Evolutionary conservation across 2,888 invertebrate species (phyloP).

Genomic region (Clostera curtula): DNA sequence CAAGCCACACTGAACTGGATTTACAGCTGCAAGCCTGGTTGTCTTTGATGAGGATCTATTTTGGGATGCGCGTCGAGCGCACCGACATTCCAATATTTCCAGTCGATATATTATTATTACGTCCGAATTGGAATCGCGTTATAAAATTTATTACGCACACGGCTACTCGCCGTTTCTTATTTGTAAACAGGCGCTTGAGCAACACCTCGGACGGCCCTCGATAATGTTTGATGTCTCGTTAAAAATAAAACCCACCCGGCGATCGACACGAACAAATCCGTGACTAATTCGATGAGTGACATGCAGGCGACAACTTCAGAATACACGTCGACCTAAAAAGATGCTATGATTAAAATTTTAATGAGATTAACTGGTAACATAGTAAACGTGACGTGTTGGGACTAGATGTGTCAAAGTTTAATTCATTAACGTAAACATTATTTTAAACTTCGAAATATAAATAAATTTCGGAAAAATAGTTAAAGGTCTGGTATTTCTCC

Average conservation of each 20-base stretch:
- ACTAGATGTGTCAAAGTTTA: slow-evolving; percentile 23
- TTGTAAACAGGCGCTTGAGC: slow-evolving; percentile 69
- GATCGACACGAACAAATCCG: slow-evolving; percentile 65
- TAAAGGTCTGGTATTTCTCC: too few species aligned
- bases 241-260: slow-evolving; percentile 66
- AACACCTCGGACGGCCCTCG: slow-evolving; percentile 51
- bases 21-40: slow-evolving; percentile 74
- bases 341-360: slow-evolving; percentile 60
- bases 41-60: slow-evolving; percentile 75
- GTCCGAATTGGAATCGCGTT: slow-evolving; percentile 65
- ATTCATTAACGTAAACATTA: slow-evolving; percentile 19
- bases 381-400: slow-evolving; percentile 9
- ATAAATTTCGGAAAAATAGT: too few species aligned
- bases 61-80: slow-evolving; percentile 65
- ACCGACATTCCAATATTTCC: slow-evolving; percentile 70
- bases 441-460: slow-evolving; percentile 14
- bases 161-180: slow-evolving; percentile 64
- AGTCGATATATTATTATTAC: slow-evolving; percentile 73
- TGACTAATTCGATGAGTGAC: slow-evolving; percentile 70
- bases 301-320: slow-evolving; percentile 49
- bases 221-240: slow-evolving; percentile 72
- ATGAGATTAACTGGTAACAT: slow-evolving; percentile 48
- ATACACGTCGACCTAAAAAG: slow-evolving; percentile 43
- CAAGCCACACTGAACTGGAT: slow-evolving; percentile 72
- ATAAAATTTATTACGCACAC: slow-evolving; percentile 73